Evolutionary conservation across 2,888 invertebrate genomes (phyloP).

Genomic region (Tricholauxania praeusta): DNA sequence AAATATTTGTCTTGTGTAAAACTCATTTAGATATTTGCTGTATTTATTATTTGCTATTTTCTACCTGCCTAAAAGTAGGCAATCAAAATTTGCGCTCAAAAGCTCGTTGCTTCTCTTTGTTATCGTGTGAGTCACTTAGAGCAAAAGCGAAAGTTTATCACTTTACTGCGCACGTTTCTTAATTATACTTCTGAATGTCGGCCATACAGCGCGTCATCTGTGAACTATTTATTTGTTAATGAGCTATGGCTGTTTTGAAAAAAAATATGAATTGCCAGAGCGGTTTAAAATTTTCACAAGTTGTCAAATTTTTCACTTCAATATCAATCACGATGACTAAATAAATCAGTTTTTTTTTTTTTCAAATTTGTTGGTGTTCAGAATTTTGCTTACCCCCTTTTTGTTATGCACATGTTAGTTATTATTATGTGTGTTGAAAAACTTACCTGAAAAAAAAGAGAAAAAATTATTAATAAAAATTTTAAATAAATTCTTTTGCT

Average conservation of each 20-base stretch:
- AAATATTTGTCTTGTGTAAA: neutral
- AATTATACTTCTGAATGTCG: too few relatives aligned
- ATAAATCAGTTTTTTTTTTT: neutral
- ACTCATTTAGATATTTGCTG: neutral
- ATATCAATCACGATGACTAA: neutral
- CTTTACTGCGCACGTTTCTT: too few relatives aligned
- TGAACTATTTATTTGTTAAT: too few relatives aligned
- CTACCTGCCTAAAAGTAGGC: conserved; percentile 50
- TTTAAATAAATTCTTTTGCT: neutral
- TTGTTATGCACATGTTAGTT: neutral
- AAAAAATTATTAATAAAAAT: neutral
- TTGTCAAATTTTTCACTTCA: neutral
- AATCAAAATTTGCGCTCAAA: neutral
- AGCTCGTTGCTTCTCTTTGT: neutral
- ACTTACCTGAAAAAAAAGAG: conserved; percentile 53
- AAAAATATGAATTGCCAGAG: too few relatives aligned
- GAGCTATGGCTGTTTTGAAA: too few relatives aligned
- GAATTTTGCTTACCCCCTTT: conserved; percentile 28
- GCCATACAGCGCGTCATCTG: too few relatives aligned
- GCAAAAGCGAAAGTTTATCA: neutral
- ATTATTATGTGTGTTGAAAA: conserved; percentile 7
- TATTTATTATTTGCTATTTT: neutral
- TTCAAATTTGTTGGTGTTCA: conserved; percentile 12
- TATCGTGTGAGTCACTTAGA: neutral
- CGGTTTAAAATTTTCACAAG: neutral